A percentile compares a stretch with the other conserved stretches of the same genome.
These are phyloP conservation scores for Melieria crassipennis DNA, from an alignment of 2,888 invertebrate species.

Conservation along the genomic window DNA sequence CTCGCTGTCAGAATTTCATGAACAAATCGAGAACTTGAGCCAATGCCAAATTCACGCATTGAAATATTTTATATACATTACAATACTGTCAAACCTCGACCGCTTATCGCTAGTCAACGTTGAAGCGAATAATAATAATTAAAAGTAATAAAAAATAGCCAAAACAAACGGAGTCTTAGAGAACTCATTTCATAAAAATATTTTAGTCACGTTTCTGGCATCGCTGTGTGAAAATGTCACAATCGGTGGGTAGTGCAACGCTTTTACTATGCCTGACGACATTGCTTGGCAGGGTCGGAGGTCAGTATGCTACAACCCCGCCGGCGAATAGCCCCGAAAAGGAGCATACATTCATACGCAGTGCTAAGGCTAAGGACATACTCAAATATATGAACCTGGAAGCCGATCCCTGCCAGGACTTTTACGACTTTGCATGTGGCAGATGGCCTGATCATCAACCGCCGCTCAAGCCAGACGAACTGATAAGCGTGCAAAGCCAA, in stretches of 20 bases:
- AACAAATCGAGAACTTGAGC: slow-evolving; percentile 3
- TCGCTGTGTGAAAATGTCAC: slow-evolving; percentile 14
- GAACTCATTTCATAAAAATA: neutral
- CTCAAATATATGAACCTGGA: slow-evolving; percentile 53
- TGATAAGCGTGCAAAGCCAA: slow-evolving; percentile 47
- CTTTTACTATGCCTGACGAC: too few species aligned
- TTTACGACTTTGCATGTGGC: slow-evolving; percentile 61
- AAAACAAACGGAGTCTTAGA: too few species aligned
- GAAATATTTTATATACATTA: too few species aligned
- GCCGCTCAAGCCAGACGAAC: slow-evolving; percentile 41
- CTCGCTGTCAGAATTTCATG: neutral
- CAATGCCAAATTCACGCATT: neutral
- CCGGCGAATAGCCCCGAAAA: slow-evolving; percentile 24
- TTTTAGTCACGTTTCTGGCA: slow-evolving; percentile 8
- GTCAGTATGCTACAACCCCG: slow-evolving; percentile 12
- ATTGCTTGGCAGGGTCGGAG: neutral
- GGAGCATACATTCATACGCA: slow-evolving; percentile 16
- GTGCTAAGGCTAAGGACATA: slow-evolving; percentile 39
- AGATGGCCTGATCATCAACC: slow-evolving; percentile 53
- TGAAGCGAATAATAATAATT: too few species aligned
- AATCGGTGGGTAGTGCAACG: neutral
- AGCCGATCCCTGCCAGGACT: slow-evolving; percentile 58
- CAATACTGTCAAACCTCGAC: too few species aligned
- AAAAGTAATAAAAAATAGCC: too few species aligned
- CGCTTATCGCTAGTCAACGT: too few species aligned